Evolutionary conservation across 2,113 vertebrate genomes (phyloP), one percentile per base, ranked within the genome.

Genomic region (Pao palembangensis): DNA sequence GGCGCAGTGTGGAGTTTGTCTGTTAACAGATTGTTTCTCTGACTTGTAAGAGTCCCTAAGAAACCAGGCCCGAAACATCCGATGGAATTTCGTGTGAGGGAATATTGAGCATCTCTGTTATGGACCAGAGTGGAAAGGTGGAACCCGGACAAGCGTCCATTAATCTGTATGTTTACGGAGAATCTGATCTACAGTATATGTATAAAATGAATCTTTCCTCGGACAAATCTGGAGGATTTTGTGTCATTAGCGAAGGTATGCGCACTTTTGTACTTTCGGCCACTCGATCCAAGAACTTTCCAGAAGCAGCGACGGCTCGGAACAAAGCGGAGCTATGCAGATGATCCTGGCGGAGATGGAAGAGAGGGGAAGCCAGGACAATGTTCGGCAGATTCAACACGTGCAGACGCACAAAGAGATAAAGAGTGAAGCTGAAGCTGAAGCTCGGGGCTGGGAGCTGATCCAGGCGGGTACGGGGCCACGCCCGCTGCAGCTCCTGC

Each of bases 221-320:
- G 34, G 81, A 64, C 55, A 75, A 55, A 73, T 73, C 59, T 67
- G 41, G 44, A 73, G 55, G 69, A 73, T 76, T 71, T 76, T 69
- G 69, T 8, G 6, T 52, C 64, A 47, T 69, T 80, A 64, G 54
- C 59, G 3, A 20, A 64, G n/a, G 41, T 25, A 58, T 52, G 49
- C 0, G 10, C 5, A 5, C 59, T 57, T 75, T 69, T 76, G 44
- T 58, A 58, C 28, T 66, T 78, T 67, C 54, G 64, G 54, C 61
- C 46, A 58, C 44, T 63, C 56, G 63, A 75, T 80, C 76, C 78
- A 73, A 69, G 66, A 81, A 71, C 64, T 58, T 59, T 83, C 8
- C n/a, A 64, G 34, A 69, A 21, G 47, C 61, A 76, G 81, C 69
- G 67, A 65, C 71, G 62, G 15, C 58, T 64, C 66, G 60, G 58